Percentiles rank a stretch among this genome's conserved stretches.
These are phyloP conservation scores for Villa cingulata DNA, from an alignment of 2,888 invertebrate species.

Conservation along the genomic window DNA sequence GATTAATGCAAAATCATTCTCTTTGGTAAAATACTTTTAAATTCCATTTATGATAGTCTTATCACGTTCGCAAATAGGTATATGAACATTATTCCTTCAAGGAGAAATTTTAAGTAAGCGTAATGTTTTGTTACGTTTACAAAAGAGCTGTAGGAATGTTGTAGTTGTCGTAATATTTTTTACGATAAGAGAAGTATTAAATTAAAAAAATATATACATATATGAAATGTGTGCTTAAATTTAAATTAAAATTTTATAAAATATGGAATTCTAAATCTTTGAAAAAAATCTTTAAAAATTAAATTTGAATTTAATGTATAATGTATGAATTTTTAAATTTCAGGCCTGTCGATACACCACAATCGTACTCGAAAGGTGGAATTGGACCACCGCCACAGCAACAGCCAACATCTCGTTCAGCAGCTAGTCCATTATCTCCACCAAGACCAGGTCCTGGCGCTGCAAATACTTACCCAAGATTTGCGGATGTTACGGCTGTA, in stretches of 20 bases:
- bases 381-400: conserved; percentile 21
- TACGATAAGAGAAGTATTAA: too few relatives aligned
- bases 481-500: conserved; percentile 28
- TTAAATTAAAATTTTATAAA: too few relatives aligned
- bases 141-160: too few relatives aligned
- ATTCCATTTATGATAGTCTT: not conserved
- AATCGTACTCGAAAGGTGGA: conserved; percentile 32
- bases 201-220: too few relatives aligned
- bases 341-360: conserved; percentile 33
- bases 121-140: too few relatives aligned
- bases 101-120: too few relatives aligned
- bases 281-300: too few relatives aligned
- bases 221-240: not conserved
- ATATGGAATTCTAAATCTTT: too few relatives aligned
- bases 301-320: too few relatives aligned
- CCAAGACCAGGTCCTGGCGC: conserved; percentile 30
- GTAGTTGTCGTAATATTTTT: too few relatives aligned
- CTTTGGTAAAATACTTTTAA: not conserved
- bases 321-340: conserved; percentile 22
- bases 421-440: conserved; percentile 35
- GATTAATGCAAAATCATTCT: conserved; percentile 1
- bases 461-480: conserved; percentile 31
- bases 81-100: too few relatives aligned
- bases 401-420: conserved; percentile 29
- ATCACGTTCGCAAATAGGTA: conserved; percentile 2